Evolutionary conservation across 1,140 invertebrate genomes (phyloP).

Genomic region (Oppia nitens): DNA sequence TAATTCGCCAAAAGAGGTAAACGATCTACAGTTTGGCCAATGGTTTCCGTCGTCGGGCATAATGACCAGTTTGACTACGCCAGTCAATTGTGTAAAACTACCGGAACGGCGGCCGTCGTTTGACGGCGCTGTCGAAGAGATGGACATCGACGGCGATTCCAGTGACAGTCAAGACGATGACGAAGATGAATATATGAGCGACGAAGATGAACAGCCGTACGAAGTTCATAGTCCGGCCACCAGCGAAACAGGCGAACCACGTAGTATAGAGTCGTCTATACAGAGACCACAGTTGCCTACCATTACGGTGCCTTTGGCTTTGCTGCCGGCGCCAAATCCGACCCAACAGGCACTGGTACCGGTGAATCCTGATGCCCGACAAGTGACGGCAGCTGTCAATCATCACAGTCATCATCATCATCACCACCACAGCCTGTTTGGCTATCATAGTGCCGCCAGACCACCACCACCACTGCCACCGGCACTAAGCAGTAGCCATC

Average conservation of each 20-base stretch:
- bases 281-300: background rate
- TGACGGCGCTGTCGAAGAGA: conserved; percentile 33
- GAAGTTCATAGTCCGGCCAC: background rate
- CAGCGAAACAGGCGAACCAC: background rate
- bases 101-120: conserved; percentile 37
- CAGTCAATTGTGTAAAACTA: conserved; percentile 43
- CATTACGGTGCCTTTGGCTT: background rate
- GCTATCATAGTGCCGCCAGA: too few relatives aligned
- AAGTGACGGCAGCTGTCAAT: background rate
- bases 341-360: background rate
- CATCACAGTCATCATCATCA: background rate
- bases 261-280: background rate
- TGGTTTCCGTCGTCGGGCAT: conserved; percentile 61
- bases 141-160: conserved; percentile 23
- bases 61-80: conserved; percentile 55
- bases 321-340: background rate
- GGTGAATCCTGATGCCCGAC: background rate
- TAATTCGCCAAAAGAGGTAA: conserved; percentile 20
- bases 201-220: conserved; percentile 3
- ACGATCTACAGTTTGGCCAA: conserved; percentile 44
- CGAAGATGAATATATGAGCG: conserved; percentile 11
- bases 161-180: background rate
- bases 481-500: background rate
- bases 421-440: background rate
- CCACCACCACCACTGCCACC: background rate